These are phyloP conservation scores for Campylomormyrus numenius DNA, from an alignment of 2,113 vertebrate species.

Conservation along the genomic window DNA sequence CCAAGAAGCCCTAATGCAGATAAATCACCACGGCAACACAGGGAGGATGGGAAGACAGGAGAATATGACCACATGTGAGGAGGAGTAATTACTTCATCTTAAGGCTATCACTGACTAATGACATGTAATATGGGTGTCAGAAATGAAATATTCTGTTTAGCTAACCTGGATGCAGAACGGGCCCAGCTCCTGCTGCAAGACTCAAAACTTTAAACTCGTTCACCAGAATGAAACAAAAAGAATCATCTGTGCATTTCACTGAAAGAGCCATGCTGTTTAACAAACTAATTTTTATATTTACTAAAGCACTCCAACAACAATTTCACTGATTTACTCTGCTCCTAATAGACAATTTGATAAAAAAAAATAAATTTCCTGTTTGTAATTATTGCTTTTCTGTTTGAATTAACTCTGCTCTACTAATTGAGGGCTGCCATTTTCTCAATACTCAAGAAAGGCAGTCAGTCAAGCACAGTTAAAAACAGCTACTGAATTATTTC, in stretches of 20 bases:
- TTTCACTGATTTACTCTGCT: background rate
- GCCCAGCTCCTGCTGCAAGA: background rate
- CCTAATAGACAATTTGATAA: conserved; percentile 1
- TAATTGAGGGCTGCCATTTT: background rate
- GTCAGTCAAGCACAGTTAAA: background rate
- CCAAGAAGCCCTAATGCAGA: background rate
- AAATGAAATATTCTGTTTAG: conserved; percentile 11
- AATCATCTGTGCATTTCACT: background rate
- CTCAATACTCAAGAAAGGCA: background rate
- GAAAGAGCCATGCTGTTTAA: background rate
- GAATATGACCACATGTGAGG: conserved; percentile 6
- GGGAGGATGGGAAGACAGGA: background rate
- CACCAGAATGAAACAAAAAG: background rate
- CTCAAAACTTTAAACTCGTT: background rate
- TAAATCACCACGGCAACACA: conserved; percentile 8
- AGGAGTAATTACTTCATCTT: conserved; percentile 16
- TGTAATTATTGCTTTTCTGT: background rate
- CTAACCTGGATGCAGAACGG: background rate
- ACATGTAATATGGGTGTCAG: conserved; percentile 14
- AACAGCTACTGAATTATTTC: background rate
- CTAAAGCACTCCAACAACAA: background rate
- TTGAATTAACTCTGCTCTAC: background rate
- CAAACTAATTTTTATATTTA: background rate
- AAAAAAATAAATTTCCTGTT: background rate
- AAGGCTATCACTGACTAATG: conserved; percentile 16